Evolutionary conservation across 2,888 invertebrate species (phyloP), one percentile per base, ranked within the genome.

Genomic region (Subacronicta megacephala): DNA sequence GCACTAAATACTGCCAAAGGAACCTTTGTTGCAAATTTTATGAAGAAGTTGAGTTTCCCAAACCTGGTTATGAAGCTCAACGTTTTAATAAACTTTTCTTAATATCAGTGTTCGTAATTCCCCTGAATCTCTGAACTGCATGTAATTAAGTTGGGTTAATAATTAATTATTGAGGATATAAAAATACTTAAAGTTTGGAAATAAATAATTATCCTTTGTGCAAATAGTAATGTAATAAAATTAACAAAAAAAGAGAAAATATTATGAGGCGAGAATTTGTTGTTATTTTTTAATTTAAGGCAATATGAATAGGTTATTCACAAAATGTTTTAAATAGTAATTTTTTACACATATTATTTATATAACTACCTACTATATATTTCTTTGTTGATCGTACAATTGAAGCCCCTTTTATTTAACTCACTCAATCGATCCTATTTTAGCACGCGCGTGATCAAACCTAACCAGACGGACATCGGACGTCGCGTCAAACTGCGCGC

Each of bases 361-460:
- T 17, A 23, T 9, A 16, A 7, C 6, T 35, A 38, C 20, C 35
- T 38, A 20, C 7, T 17, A 20, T n/a, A 17, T 15, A 23, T 38
- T 29, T 35, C 43, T 45, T 12, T 20, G 9, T 43, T 41, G 15
- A 7, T 33, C 6, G 17, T 44, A 40, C 26, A 49, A 29, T 29
- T 6, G 45, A 50, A 20, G 40, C 58, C 57, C 71, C 70, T 61
- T 67, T 31, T 42, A 35, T 40, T 31, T 37, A 29, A 57, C 37
- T 71, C 74, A 74, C 67, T 12, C 29, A 62, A 61, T 55, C 47
- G 50, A 64, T 68, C 56, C 54, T 62, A 54, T 95, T 95, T 49
- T 94, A 98, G 98, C 95, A 98, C 98, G 82, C 96, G 98, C 89
- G 98, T 98, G 90, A 98, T 99, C 87, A 98, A 98, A 92, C 97